Conservation (phyloP, 2,113 vertebrate species). For the Apteryx mantelli region DNA sequence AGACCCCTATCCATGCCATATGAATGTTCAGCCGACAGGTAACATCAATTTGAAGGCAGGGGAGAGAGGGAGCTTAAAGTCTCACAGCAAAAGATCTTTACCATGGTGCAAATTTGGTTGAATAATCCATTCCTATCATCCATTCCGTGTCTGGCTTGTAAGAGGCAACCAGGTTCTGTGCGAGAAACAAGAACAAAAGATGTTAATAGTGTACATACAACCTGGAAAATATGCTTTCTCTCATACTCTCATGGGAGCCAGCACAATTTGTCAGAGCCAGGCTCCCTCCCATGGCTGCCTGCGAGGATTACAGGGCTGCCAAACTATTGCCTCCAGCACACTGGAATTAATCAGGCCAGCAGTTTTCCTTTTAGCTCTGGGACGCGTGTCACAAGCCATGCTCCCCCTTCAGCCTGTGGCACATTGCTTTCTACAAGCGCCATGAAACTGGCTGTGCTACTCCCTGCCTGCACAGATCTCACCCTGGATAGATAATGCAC, state of each 20-base stretch:
- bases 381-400: background rate
- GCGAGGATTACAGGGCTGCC: background rate
- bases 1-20: background rate
- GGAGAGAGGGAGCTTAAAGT: background rate
- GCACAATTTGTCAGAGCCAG: background rate
- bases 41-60: background rate
- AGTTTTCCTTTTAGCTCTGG: background rate
- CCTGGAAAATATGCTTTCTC: background rate
- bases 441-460: background rate
- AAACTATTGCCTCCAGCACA: background rate
- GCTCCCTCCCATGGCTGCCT: slow-evolving; percentile 2
- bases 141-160: slow-evolving; percentile 87
- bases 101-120: slow-evolving; percentile 86
- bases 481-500: background rate
- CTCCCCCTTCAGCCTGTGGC: rapidly evolving
- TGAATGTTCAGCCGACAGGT: background rate
- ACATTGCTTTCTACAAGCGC: background rate
- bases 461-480: background rate
- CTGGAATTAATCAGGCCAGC: background rate
- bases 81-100: slow-evolving; percentile 43
- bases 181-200: background rate
- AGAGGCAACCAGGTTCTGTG: slow-evolving; percentile 79
- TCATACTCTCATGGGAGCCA: background rate
- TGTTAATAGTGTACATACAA: background rate
- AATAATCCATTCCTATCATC: slow-evolving; percentile 83